Conservation (phyloP, 1,140 invertebrate species). For the Bombyx mandarina region DNA sequence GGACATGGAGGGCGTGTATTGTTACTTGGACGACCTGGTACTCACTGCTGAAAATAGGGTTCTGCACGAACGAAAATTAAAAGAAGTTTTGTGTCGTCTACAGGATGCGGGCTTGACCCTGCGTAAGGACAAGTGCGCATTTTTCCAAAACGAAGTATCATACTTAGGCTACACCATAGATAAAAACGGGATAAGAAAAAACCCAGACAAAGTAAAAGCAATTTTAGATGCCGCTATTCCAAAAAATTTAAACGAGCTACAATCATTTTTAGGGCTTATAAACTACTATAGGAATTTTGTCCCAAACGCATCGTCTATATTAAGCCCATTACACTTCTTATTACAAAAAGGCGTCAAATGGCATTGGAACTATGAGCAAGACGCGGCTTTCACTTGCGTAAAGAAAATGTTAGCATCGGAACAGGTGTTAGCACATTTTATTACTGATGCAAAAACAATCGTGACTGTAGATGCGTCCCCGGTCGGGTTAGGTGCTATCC, state of each 20-base stretch:
- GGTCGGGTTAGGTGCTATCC: not conserved
- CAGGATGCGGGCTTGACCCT: not conserved
- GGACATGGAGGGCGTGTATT: conserved; percentile 12
- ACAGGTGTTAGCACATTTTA: conserved; percentile 1
- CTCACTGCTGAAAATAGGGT: conserved; percentile 19
- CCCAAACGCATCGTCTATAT: not conserved
- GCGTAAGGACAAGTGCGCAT: not conserved
- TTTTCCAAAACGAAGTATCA: not conserved
- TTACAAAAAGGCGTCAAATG: conserved; percentile 3
- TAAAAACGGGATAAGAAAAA: conserved; percentile 4
- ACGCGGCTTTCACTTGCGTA: not conserved
- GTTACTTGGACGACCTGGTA: conserved; percentile 17
- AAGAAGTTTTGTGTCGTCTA: not conserved
- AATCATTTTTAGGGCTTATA: conserved; percentile 2
- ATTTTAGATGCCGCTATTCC: conserved; percentile 2
- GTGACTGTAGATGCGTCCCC: too few species aligned
- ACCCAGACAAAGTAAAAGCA: not conserved
- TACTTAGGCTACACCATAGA: not conserved
- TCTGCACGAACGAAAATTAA: not conserved
- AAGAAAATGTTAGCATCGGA: not conserved
- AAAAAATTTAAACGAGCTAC: not conserved
- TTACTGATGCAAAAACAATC: conserved; percentile 1
- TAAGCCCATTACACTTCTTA: not conserved
- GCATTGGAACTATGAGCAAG: not conserved
- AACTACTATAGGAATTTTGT: conserved; percentile 4